A percentile compares a stretch with the other conserved stretches of the same genome.
phyloP scores from a whole-genome alignment of 2,888 invertebrate species.

The Leptinotarsa haldemani region DNA sequence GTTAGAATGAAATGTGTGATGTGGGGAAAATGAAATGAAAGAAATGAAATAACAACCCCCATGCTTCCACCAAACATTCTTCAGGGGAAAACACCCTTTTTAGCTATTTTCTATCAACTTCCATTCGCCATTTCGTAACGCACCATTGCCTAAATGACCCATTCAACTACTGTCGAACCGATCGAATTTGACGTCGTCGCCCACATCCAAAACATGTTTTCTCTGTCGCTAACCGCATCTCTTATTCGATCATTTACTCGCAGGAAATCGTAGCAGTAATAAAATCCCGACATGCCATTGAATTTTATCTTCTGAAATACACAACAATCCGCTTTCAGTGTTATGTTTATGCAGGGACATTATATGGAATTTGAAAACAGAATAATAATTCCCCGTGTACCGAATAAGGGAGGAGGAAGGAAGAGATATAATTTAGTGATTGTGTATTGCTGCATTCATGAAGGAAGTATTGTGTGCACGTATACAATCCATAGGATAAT shows the following conservation, averaged over 20 bases:
- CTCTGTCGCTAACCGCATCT: slow-evolving; percentile 8
- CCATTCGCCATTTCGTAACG: background rate
- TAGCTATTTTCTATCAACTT: background rate
- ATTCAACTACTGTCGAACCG: background rate
- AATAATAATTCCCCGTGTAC: slow-evolving; percentile 1
- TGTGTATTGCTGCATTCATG: background rate
- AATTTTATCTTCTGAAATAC: slow-evolving; percentile 12
- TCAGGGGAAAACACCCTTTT: background rate
- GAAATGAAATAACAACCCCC: no score
- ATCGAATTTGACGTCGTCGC: background rate
- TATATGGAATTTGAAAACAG: slow-evolving; percentile 9
- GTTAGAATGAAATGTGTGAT: no score
- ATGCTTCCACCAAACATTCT: no score
- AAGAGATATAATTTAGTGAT: background rate
- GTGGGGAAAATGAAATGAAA: no score
- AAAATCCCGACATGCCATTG: slow-evolving; percentile 13
- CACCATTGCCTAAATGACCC: background rate
- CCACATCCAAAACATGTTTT: slow-evolving; percentile 11
- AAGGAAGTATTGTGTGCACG: background rate
- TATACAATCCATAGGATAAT: background rate
- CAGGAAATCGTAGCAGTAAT: slow-evolving; percentile 13
- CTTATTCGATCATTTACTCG: slow-evolving; percentile 15
- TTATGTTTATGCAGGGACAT: slow-evolving; percentile 15
- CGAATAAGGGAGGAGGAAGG: slow-evolving; percentile 3
- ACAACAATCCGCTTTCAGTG: slow-evolving; percentile 17